A percentile compares a stretch with the other conserved stretches of the same genome.
phyloP scores from a whole-genome alignment of 2,797 vertebrate species.

The Molossus molossus region DNA sequence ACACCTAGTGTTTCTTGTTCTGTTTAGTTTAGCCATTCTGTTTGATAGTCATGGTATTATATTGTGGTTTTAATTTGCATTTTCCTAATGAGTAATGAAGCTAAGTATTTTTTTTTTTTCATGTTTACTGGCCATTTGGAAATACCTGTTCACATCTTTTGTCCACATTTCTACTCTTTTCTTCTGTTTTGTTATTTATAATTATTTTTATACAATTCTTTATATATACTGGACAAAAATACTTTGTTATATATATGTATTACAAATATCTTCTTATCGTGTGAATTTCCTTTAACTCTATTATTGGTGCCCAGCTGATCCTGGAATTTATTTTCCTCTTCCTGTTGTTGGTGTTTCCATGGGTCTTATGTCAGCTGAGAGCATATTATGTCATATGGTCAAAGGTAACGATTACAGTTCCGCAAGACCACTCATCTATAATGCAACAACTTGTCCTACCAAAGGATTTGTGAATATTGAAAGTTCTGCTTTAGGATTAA shows the following conservation, averaged over 20 bases:
- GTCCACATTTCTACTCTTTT: neutral
- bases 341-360: neutral
- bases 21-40: neutral
- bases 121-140: neutral
- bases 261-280: neutral
- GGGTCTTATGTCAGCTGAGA: neutral
- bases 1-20: neutral
- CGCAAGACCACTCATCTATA: neutral
- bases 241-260: neutral
- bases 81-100: neutral
- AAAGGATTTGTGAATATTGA: neutral
- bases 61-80: neutral
- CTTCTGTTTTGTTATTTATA: neutral
- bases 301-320: neutral
- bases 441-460: neutral
- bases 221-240: neutral
- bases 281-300: neutral
- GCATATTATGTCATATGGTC: neutral
- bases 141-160: neutral
- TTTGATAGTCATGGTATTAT: neutral
- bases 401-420: constrained; percentile 5
- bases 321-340: neutral
- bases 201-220: neutral
- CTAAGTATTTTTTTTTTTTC: neutral
- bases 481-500: neutral